Conservation (phyloP, 2,888 invertebrate genomes). For the Arrhopalites spinosus region DNA sequence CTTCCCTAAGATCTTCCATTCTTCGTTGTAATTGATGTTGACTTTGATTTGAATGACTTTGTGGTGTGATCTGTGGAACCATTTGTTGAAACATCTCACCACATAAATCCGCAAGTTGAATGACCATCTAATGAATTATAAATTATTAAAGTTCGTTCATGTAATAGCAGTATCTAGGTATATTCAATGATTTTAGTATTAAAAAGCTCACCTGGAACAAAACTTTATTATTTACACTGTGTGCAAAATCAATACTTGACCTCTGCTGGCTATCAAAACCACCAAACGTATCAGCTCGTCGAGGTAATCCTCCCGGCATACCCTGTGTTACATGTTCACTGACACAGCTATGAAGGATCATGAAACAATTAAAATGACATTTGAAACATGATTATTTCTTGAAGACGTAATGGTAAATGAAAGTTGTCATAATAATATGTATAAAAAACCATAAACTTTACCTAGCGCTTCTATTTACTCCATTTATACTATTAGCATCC, state of each 20-base stretch:
- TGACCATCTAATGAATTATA: constrained; percentile 46
- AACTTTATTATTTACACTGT: constrained; percentile 42
- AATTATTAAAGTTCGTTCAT: not conserved
- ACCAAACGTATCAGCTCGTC: constrained; percentile 94
- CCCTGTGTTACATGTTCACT: constrained; percentile 90
- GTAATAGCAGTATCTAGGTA: too few relatives aligned
- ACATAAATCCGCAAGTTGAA: constrained; percentile 54
- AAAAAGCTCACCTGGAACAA: constrained; percentile 41
- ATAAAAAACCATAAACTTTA: too few relatives aligned
- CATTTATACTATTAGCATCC: constrained; percentile 45
- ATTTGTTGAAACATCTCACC: constrained; percentile 55
- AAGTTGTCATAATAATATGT: too few relatives aligned
- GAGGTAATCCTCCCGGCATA: constrained; percentile 83
- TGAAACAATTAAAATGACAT: not conserved
- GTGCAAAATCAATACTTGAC: constrained; percentile 39
- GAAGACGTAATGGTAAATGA: too few relatives aligned
- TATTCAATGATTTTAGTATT: not conserved
- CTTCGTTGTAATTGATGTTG: constrained; percentile 53
- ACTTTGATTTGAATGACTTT: constrained; percentile 48
- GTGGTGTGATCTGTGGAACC: constrained; percentile 51
- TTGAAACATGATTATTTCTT: not conserved
- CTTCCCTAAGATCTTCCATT: constrained; percentile 56
- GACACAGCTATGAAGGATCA: constrained; percentile 75
- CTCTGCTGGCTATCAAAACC: constrained; percentile 74
- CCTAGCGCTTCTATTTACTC: constrained; percentile 65